phyloP scores from a whole-genome alignment of 2,888 invertebrate genomes.

The Melolontha melolontha region DNA sequence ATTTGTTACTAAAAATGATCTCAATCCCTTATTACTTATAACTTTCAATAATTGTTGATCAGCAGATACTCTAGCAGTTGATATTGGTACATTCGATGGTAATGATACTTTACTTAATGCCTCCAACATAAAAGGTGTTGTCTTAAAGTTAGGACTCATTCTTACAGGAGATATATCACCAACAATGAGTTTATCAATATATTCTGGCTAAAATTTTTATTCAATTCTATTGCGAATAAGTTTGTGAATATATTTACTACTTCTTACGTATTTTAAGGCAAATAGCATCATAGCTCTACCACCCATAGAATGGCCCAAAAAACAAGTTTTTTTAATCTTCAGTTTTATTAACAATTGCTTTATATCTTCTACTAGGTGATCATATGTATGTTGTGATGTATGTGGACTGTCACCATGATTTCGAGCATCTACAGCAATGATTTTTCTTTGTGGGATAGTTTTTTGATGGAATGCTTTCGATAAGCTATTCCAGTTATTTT shows the following conservation, averaged over 20 bases:
- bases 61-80: constrained; percentile 76
- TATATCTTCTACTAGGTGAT: constrained; percentile 81
- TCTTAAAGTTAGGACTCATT: constrained; percentile 70
- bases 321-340: constrained; percentile 72
- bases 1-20: constrained; percentile 89
- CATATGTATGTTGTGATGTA: constrained; percentile 77
- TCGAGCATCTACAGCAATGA: constrained; percentile 87
- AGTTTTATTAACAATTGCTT: constrained; percentile 73
- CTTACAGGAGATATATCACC: constrained; percentile 79
- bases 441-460: constrained; percentile 75
- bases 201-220: constrained; percentile 66
- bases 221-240: background rate
- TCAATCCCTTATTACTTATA: constrained; percentile 71
- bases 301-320: constrained; percentile 96
- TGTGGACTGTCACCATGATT: constrained; percentile 97
- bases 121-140: constrained; percentile 75
- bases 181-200: constrained; percentile 76
- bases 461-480: constrained; percentile 77
- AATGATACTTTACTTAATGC: constrained; percentile 75
- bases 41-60: constrained; percentile 72
- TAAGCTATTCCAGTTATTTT: constrained; percentile 87
- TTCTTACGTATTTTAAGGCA: constrained; percentile 76
- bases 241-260: constrained; percentile 44
- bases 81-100: constrained; percentile 73
- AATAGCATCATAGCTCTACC: constrained; percentile 91